Evolutionary conservation across 2,888 invertebrate species (phyloP).

Genomic region (Eulithis testata): DNA sequence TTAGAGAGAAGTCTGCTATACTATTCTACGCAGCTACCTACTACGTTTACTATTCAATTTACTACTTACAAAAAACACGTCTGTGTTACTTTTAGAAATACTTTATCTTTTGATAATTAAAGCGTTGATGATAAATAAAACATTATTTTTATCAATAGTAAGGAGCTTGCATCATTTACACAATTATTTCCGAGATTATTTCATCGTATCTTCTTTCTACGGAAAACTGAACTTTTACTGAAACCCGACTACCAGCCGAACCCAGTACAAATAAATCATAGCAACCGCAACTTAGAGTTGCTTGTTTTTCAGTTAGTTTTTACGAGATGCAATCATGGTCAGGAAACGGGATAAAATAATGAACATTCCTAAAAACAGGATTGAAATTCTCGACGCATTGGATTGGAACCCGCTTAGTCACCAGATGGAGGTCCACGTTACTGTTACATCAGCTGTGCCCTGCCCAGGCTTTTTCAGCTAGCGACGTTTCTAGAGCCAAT

Average conservation of each 20-base stretch:
- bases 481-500: conserved; percentile 45
- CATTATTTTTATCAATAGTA: no score
- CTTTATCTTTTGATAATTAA: no score
- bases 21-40: not conserved
- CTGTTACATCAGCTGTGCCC: conserved; percentile 45
- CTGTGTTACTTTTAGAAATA: no score
- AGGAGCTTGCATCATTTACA: no score
- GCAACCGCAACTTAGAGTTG: no score
- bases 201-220: no score
- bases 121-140: no score
- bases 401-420: conserved; percentile 51
- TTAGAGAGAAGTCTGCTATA: not conserved
- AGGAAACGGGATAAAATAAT: conserved; percentile 14
- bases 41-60: not conserved
- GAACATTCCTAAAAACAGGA: conserved; percentile 14
- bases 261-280: no score
- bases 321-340: not conserved
- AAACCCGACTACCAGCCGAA: no score
- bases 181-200: no score
- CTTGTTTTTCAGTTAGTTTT: not conserved
- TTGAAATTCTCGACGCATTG: conserved; percentile 26
- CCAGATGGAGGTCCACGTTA: conserved; percentile 43
- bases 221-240: no score
- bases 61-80: no score
- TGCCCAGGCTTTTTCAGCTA: conserved; percentile 27